Evolutionary conservation across 1,140 invertebrate species (phyloP), one percentile per base, ranked within the genome.

Genomic region (Augochlora pura): DNA sequence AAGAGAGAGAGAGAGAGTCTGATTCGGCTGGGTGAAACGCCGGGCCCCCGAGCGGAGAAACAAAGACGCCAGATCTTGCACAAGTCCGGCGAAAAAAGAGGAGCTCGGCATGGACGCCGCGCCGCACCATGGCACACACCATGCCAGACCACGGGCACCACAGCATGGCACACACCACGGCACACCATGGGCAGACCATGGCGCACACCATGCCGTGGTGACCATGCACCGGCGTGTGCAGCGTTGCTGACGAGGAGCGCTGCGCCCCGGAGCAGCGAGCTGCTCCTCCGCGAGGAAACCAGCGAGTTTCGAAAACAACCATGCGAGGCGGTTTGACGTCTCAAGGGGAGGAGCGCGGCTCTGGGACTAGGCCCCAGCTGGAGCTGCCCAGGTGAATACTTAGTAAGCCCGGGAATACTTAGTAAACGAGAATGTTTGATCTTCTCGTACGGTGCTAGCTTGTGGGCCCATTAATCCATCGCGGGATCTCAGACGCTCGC

Each of bases 11-110:
- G 59, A 73, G 52, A 42, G 57, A 77, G 32, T 46, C 10, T 14
- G 78, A 68, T 66, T 71, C 62, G 71, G 75, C 60, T 54, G 71
- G 76, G 68, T 76, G 46, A 82, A 67, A 63, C 69, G 74, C 59
- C 49, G 69, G 72, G 67, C 23, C 67, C 39, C 71, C 38, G 63
- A 18, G 3, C 59, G 54, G 72, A 65, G 80, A 25, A 69, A 76
- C 14, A 23, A 54, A 65, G 71, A 65, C 64, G 49, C 42, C 62
- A 49, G 70, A 79, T 74, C 81, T 74, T 82, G 66, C 66, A 63
- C 59, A 70, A 83, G 81, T 69, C 64, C 52, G 25, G 63, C 57
- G 67, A 84, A 84, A 83, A 82, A 73, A 73, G 80, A 82, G 60
- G 64, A 82, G 69, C 57, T 77, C 59, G 67, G 67, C 81, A 46